Percentiles rank a stretch among this genome's conserved stretches.
These are phyloP conservation scores for Hemithea aestivaria DNA, from an alignment of 2,888 invertebrate species.

Conservation along the genomic window DNA sequence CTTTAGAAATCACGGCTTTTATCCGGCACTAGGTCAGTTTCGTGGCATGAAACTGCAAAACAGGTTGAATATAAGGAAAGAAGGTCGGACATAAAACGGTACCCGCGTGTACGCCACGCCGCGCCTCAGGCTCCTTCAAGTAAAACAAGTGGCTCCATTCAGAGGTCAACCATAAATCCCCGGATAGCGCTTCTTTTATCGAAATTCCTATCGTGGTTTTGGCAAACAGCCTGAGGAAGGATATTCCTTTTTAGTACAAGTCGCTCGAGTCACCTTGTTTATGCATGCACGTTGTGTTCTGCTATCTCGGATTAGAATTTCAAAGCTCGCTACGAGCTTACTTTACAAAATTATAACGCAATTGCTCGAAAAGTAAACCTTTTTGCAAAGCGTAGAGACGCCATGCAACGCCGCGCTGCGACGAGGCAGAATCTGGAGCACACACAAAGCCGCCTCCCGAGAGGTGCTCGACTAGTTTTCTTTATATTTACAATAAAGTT, in stretches of 20 bases:
- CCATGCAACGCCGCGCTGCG: neutral
- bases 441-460: slow-evolving; percentile 23
- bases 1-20: slow-evolving; percentile 11
- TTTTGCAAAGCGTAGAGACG: slow-evolving; percentile 7
- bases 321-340: slow-evolving; percentile 11
- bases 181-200: slow-evolving; percentile 22
- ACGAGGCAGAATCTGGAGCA: slow-evolving; percentile 19
- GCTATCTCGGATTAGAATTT: slow-evolving; percentile 17
- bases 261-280: slow-evolving; percentile 22
- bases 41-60: slow-evolving; percentile 16
- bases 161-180: slow-evolving; percentile 23
- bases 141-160: slow-evolving; percentile 20
- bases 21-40: slow-evolving; percentile 14
- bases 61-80: slow-evolving; percentile 22
- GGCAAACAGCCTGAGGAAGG: slow-evolving; percentile 20
- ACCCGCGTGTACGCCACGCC: slow-evolving; percentile 6
- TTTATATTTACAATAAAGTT: slow-evolving; percentile 21
- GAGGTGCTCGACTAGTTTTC: slow-evolving; percentile 21
- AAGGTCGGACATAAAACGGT: slow-evolving; percentile 21
- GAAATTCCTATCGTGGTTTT: slow-evolving; percentile 23
- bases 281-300: slow-evolving; percentile 22
- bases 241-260: slow-evolving; percentile 23
- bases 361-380: slow-evolving; percentile 11
- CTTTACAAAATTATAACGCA: slow-evolving; percentile 14
- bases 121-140: slow-evolving; percentile 14